Conservation (phyloP, 2,888 invertebrate species). For the Clistopyga incitator region DNA sequence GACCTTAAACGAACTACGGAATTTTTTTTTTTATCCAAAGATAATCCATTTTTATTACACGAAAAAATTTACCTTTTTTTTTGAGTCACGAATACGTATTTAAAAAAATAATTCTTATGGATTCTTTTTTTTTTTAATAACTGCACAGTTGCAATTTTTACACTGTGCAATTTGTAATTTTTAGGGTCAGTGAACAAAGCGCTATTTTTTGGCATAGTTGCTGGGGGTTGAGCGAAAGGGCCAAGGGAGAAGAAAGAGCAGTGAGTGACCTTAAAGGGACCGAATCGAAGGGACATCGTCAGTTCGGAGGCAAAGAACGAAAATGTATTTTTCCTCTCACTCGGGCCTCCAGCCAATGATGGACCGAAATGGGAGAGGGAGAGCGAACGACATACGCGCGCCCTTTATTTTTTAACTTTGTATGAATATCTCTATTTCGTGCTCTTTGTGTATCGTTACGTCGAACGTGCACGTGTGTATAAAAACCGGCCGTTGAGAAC, state of each 20-base stretch:
- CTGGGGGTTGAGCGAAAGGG: conserved; percentile 16
- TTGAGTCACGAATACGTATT: no score
- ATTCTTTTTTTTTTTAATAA: no score
- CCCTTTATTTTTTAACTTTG: conserved; percentile 9
- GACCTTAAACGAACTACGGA: conserved; percentile 53
- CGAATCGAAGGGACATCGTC: conserved; percentile 53
- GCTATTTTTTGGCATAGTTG: conserved; percentile 50
- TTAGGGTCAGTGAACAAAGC: neutral
- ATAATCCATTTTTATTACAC: no score
- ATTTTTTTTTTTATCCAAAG: no score
- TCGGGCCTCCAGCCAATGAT: conserved; percentile 45
- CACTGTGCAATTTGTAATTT: conserved; percentile 1
- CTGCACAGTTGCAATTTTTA: conserved; percentile 71
- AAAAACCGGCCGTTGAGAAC: conserved; percentile 46
- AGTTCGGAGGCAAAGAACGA: conserved; percentile 34
- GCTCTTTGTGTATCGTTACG: conserved; percentile 31
- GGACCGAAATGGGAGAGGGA: neutral
- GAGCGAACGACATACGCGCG: neutral
- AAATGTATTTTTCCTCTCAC: conserved; percentile 47
- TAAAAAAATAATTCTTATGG: no score
- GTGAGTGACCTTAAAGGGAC: conserved; percentile 63
- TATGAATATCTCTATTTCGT: conserved; percentile 20
- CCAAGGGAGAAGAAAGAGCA: conserved; percentile 33
- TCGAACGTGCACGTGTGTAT: conserved; percentile 43
- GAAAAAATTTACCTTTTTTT: no score